phyloP scores from a whole-genome alignment of 2,797 vertebrate genomes.

The Microhierax caerulescens region DNA sequence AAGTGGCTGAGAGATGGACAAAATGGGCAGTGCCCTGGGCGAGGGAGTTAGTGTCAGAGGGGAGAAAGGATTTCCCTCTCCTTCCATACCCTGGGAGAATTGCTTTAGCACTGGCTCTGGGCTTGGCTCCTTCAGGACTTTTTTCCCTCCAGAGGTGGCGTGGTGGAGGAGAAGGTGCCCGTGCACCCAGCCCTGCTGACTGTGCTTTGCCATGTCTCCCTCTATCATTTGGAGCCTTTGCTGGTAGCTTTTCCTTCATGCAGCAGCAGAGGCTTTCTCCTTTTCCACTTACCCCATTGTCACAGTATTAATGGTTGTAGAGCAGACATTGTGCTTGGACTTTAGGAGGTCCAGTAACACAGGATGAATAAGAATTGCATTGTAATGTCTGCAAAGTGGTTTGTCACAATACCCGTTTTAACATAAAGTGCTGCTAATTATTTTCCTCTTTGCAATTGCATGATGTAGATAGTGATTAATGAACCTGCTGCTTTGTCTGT shows the following conservation, averaged over 20 bases:
- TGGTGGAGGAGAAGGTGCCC: not conserved
- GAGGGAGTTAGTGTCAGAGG: not conserved
- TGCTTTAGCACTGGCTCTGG: not conserved
- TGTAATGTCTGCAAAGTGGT: not conserved
- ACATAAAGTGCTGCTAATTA: not conserved
- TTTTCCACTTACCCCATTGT: not conserved
- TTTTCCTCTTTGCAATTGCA: not conserved
- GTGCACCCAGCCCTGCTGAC: not conserved
- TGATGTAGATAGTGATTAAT: not conserved
- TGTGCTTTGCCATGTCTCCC: rapidly evolving
- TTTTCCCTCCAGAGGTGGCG: not conserved
- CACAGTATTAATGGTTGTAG: not conserved
- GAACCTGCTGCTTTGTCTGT: not conserved
- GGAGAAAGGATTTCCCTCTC: not conserved
- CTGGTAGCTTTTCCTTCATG: not conserved
- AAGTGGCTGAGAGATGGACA: rapidly evolving
- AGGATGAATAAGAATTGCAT: not conserved
- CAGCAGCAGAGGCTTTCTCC: not conserved
- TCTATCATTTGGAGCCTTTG: not conserved
- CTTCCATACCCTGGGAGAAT: not conserved
- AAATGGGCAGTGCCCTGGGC: rapidly evolving
- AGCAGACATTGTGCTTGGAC: rapidly evolving
- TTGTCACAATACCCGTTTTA: not conserved
- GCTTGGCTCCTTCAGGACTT: not conserved
- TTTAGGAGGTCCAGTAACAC: not conserved